Evolutionary conservation across 1,140 invertebrate species (phyloP), one percentile per base, ranked within the genome.

Genomic region (Pseudomyrmex cubaensis): DNA sequence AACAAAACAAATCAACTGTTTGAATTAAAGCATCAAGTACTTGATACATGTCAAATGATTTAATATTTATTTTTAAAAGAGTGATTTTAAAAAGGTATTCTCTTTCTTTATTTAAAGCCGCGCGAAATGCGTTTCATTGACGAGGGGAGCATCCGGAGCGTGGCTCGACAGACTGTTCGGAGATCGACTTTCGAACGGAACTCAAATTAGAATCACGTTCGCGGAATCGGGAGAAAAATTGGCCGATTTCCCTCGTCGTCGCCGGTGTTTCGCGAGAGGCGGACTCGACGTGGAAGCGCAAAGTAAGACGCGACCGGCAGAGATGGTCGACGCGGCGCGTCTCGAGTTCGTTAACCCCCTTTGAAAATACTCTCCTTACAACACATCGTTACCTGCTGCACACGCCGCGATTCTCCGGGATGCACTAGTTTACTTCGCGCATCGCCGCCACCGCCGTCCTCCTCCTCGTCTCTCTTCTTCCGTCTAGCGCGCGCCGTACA

Each of bases 341-440:
- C 76, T 69, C 61, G 90, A 85, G 93, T 93, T 94, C 93, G 89
- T 93, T 93, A 87, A 94, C 92, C 93, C 88, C 86, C 54, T 57
- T 80, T 92, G 91, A 93, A 93, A 94, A 93, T 93, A 93, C 93
- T 94, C 93, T 92, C 91, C 90, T 92, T 93, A 89, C 89, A 91
- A 91, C 76, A 80, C 91, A 84, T 76, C 87, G 90, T 92, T 93
- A 92, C 92, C 92, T 93, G 92, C 91, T 92, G 92, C 92, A 91
- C 92, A 92, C 91, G 87, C 82, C 70, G 64, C 66, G 54, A n/a
- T 66, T 66, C 54, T 35, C 69, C 74, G 85, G 85, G 93, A 90
- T 93, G 92, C 92, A 93, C 93, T 93, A 93, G 93, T 93, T 93
- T 93, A 93, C 91, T 93, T 93, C 88, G 88, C 82, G 86, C 82